Evolutionary conservation across 2,888 invertebrate genomes (phyloP).

Genomic region (Spicauda simplicius): DNA sequence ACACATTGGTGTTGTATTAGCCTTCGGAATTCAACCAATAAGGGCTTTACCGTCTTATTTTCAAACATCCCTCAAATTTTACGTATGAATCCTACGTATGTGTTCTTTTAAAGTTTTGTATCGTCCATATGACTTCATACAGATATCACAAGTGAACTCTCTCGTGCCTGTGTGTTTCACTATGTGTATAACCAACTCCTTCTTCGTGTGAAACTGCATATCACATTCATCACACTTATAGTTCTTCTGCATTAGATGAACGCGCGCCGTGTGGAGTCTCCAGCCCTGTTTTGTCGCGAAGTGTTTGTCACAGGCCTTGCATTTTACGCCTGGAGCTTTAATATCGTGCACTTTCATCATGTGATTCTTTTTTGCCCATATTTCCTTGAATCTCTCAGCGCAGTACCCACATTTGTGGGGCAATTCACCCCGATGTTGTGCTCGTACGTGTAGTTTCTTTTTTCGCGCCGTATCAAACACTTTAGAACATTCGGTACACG

Average conservation of each 20-base stretch:
- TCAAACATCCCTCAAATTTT: background rate
- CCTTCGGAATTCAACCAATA: no score
- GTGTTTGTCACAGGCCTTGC: constrained; percentile 59
- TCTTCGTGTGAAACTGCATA: constrained; percentile 58
- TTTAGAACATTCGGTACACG: constrained; percentile 68
- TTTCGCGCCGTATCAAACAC: constrained; percentile 75
- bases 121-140: constrained; percentile 57
- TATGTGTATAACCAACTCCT: constrained; percentile 58
- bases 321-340: constrained; percentile 52
- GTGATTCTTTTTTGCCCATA: constrained; percentile 56
- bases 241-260: constrained; percentile 60
- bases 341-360: constrained; percentile 54
- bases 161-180: constrained; percentile 59
- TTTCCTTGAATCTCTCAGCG: constrained; percentile 56
- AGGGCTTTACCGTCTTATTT: no score
- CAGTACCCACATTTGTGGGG: constrained; percentile 59
- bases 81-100: constrained; percentile 46
- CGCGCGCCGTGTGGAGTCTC: constrained; percentile 57
- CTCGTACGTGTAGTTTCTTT: constrained; percentile 70
- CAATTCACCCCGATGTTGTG: constrained; percentile 60
- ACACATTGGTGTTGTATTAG: no score
- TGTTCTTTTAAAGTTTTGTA: constrained; percentile 65
- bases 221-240: constrained; percentile 57
- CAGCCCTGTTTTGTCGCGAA: constrained; percentile 56
- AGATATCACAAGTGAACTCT: constrained; percentile 60